Base-by-base conservation (phyloP, 2,888 invertebrate genomes). In the Lasioglossum zephyrum region DNA sequence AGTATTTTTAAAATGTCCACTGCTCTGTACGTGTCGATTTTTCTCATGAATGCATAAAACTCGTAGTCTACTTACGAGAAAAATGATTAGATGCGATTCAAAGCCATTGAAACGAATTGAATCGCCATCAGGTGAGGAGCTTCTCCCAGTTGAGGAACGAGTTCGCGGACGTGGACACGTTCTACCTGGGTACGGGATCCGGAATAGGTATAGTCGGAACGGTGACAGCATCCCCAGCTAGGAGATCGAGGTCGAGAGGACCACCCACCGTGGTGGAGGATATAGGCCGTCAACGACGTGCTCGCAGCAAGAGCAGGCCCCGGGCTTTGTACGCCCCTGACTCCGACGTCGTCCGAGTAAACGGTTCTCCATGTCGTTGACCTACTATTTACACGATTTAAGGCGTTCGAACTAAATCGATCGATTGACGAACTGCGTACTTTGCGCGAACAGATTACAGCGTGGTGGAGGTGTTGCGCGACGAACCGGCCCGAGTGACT, bases 71-170 rank as follows among this genome's bases (percentile, higher is more conserved):
- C 3, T 18, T 18, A 49, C 18, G 49, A 5, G 4, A 0, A 18
- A 49, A 18, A 49, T 18, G 49, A 5, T 16, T 16, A 47, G 47
- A 16, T 5, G 47, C 47, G 18, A 49, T 49, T 49, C 5, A 18
- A 49, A 47, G 16, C 47, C 16, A 5, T 47, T 47, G 47, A 47
- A 47, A 47, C 47, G 16, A 18, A 47, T 47, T 26, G 22, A 66
- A n/a, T 1, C 31, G 26, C 47, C 80, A 87, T 2, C 94, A 98
- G 98, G 98, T 99, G 4, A 96, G 98, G 91, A 99, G 99, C 95
- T 99, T 99, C 95, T 98, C 99, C 0, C 99, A 99, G 93, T 96
- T 99, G 78, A 96, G 99, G 74, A 98, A 98, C 95, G 99, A 99
- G 94, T 98, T 98, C 93, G 97, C 98, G 22, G 98, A 98, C 92